phyloP scores from a whole-genome alignment of 2,888 invertebrate species.

The Aphodius granarius region DNA sequence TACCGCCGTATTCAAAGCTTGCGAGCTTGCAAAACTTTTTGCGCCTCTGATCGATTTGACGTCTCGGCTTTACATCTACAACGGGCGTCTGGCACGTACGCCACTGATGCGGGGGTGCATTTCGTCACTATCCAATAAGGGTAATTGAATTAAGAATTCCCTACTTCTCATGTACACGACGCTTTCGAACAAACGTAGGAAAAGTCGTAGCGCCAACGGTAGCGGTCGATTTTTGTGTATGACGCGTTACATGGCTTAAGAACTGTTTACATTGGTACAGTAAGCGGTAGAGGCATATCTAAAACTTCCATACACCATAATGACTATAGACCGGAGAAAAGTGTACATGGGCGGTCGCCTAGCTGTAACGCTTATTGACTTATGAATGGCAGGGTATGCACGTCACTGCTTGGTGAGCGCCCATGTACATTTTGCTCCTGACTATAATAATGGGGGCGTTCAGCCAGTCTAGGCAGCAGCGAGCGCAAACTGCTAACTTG shows the following conservation, averaged over 20 bases:
- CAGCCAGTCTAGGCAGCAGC: too few relatives aligned
- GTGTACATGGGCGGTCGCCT: too few relatives aligned
- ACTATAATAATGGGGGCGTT: too few relatives aligned
- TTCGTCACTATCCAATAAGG: slow-evolving; percentile 29
- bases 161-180: slow-evolving; percentile 4
- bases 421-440: too few relatives aligned
- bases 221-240: neutral
- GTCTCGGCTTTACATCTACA: neutral
- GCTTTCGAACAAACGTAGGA: neutral
- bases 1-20: neutral
- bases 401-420: too few relatives aligned
- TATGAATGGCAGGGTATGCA: too few relatives aligned
- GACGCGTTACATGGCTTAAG: neutral
- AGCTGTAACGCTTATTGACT: too few relatives aligned
- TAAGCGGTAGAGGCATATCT: neutral
- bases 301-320: too few relatives aligned
- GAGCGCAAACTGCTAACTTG: too few relatives aligned
- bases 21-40: slow-evolving; percentile 4
- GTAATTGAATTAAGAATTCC: slow-evolving; percentile 25
- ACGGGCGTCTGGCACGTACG: neutral
- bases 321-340: too few relatives aligned
- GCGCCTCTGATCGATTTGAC: slow-evolving; percentile 26
- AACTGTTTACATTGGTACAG: too few relatives aligned
- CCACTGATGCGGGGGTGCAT: slow-evolving; percentile 18
- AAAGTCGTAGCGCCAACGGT: neutral